Percentiles rank a stretch among this genome's conserved stretches.
Conservation (phyloP, 1,140 invertebrate genomes). For the Leptinotarsa lineolata region DNA sequence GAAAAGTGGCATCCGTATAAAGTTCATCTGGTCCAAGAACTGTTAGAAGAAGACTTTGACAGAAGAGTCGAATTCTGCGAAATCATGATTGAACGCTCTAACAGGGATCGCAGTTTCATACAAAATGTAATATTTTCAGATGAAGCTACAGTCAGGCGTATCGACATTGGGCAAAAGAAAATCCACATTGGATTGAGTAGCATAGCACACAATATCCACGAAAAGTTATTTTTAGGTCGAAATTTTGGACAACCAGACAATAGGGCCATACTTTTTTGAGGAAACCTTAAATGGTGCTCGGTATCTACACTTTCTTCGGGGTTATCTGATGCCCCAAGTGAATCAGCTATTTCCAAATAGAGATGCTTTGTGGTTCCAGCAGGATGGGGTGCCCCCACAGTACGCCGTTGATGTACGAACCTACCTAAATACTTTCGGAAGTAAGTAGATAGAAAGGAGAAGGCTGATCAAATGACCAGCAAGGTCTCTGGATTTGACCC, state of each 20-base stretch:
- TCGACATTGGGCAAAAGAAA: conserved; percentile 14
- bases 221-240: conserved; percentile 9
- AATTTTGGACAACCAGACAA: not conserved
- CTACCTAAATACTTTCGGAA: too few species aligned
- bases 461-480: too few species aligned
- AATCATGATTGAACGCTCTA: too few species aligned
- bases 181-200: not conserved
- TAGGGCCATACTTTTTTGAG: conserved; percentile 10
- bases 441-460: not conserved
- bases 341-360: conserved; percentile 32
- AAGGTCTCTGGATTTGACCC: not conserved
- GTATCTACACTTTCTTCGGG: not conserved
- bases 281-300: not conserved
- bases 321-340: conserved; percentile 25
- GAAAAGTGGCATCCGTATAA: too few species aligned
- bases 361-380: too few species aligned
- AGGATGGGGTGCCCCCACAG: conserved; percentile 21
- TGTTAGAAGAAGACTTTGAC: too few species aligned
- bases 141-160: conserved; percentile 19
- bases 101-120: too few species aligned
- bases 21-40: conserved; percentile 3
- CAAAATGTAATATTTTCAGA: conserved; percentile 26
- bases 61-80: too few species aligned
- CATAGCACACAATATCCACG: conserved; percentile 10
- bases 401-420: too few species aligned